Evolutionary conservation across 35 echinoderm and acorn worm species (phyloP).

Genomic region (Ophiothrix spiculata): DNA sequence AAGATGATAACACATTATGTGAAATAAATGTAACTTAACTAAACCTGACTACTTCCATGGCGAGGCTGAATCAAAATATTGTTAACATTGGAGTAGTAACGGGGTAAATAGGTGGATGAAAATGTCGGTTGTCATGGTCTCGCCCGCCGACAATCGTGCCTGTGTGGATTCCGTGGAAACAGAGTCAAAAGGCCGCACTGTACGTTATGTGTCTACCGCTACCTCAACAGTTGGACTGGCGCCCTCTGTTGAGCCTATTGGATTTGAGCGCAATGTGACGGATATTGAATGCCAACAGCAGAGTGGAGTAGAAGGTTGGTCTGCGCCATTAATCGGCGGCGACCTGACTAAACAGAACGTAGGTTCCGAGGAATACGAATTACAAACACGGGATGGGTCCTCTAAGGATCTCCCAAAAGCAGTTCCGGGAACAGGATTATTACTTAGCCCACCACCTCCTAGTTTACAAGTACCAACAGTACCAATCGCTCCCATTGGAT

Average conservation of each 20-base stretch:
- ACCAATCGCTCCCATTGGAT: not conserved
- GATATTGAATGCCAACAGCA: slow-evolving; percentile 17
- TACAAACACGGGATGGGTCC: slow-evolving; percentile 58
- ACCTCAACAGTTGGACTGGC: slow-evolving; percentile 8
- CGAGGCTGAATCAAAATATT: not conserved
- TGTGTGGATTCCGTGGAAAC: slow-evolving; percentile 37
- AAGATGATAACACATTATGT: not conserved
- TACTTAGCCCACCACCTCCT: not conserved
- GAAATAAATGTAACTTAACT: not conserved
- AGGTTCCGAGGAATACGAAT: slow-evolving; percentile 63
- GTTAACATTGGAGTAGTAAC: not conserved
- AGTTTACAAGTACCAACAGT: not conserved
- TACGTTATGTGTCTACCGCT: slow-evolving; percentile 3
- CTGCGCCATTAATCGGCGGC: slow-evolving; percentile 39
- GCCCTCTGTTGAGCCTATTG: not conserved
- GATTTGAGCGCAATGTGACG: not conserved
- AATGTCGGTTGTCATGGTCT: slow-evolving; percentile 58
- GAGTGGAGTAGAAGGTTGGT: slow-evolving; percentile 15
- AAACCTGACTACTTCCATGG: slow-evolving; percentile 10
- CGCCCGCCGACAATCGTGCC: slow-evolving; percentile 52
- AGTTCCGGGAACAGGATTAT: slow-evolving; percentile 48
- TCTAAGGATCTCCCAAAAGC: slow-evolving; percentile 42
- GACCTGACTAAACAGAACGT: slow-evolving; percentile 33
- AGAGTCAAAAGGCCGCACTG: slow-evolving; percentile 13
- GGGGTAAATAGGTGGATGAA: not conserved